phyloP scores from a whole-genome alignment of 2,113 vertebrate genomes.

The Delphinapterus leucas region DNA sequence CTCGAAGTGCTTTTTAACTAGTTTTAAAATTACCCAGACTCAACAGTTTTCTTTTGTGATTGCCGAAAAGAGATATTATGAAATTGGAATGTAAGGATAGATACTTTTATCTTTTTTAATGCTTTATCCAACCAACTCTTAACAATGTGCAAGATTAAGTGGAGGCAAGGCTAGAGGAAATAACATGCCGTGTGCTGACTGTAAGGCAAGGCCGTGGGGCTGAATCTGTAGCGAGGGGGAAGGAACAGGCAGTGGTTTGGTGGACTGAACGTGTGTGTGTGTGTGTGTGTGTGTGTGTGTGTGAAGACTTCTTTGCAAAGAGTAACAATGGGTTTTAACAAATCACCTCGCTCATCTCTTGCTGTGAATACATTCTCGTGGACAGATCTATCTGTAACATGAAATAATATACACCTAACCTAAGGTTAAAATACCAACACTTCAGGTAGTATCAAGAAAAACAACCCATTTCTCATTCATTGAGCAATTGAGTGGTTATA shows the following conservation, averaged over 20 bases:
- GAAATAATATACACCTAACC: background rate
- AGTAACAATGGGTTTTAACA: background rate
- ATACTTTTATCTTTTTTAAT: background rate
- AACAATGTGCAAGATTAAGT: background rate
- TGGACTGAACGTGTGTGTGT: background rate
- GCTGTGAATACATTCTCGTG: background rate
- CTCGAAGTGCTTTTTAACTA: background rate
- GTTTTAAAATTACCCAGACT: conserved; percentile 41
- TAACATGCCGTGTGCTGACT: background rate
- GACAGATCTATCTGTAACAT: background rate
- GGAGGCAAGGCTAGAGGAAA: background rate
- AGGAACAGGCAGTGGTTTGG: background rate
- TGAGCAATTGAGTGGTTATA: background rate
- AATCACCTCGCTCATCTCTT: background rate
- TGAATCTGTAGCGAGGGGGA: background rate
- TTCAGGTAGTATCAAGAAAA: conserved; percentile 8
- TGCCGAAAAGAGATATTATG: background rate
- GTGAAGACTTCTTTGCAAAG: background rate
- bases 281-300: background rate
- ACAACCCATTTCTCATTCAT: background rate
- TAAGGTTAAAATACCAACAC: background rate
- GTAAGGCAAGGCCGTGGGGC: background rate
- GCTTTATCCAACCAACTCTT: background rate
- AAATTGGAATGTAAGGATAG: background rate
- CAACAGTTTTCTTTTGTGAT: conserved; percentile 28